Percentiles rank a stretch among this genome's conserved stretches.
Evolutionary conservation across 2,797 vertebrate genomes (phyloP).

Genomic region (Oceanodroma leucorhoa): DNA sequence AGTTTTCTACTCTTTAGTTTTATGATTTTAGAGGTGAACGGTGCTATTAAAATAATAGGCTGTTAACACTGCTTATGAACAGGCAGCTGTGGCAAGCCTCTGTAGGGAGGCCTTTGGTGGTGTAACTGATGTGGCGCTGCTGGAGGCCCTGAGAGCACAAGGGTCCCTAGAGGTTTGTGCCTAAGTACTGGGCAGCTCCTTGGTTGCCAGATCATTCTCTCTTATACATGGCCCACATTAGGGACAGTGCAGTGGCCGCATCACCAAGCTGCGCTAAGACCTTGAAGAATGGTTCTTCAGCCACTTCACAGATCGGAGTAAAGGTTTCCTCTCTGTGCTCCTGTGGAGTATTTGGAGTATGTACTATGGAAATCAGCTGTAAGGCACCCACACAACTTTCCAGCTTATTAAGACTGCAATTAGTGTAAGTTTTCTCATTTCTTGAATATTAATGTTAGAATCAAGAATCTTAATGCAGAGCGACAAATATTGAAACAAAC

Average conservation of each 20-base stretch:
- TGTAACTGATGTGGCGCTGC: background rate
- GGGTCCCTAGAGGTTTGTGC: background rate
- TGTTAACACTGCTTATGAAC: background rate
- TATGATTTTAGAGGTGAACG: background rate
- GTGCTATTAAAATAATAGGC: background rate
- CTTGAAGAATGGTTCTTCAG: background rate
- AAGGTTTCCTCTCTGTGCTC: background rate
- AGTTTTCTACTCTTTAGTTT: background rate
- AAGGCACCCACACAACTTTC: background rate
- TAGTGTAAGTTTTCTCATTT: background rate
- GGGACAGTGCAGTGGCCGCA: background rate
- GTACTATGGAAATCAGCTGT: background rate
- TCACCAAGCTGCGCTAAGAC: background rate
- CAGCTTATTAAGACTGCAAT: background rate
- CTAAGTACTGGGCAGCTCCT: background rate
- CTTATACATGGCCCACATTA: rapidly evolving
- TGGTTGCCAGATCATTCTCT: background rate
- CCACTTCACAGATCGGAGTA: background rate
- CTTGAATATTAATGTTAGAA: background rate
- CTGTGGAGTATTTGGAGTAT: background rate
- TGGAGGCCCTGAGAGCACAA: background rate
- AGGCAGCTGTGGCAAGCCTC: background rate
- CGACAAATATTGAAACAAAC: background rate
- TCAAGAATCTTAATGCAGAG: background rate
- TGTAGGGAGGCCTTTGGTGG: background rate